phyloP scores from a whole-genome alignment of 2,797 vertebrate genomes.

The Myotis findleyi region DNA sequence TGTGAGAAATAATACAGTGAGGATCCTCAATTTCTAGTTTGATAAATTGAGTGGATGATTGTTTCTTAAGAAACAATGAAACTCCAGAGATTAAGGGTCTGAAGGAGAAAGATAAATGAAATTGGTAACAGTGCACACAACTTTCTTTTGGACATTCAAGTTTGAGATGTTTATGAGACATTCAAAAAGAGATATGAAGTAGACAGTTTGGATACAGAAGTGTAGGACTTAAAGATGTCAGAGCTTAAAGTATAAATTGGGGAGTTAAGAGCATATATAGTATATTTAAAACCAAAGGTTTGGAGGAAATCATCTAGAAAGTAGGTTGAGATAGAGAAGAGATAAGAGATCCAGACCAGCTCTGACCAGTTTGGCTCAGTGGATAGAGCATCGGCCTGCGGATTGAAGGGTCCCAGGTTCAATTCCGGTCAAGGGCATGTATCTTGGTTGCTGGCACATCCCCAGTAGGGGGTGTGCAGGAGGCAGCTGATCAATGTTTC shows the following conservation, averaged over 20 bases:
- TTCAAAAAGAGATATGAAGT: background rate
- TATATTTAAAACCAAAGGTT: constrained; percentile 12
- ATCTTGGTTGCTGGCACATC: too few species aligned
- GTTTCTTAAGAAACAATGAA: constrained; percentile 1
- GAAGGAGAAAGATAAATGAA: background rate
- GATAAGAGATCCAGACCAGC: background rate
- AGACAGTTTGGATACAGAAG: background rate
- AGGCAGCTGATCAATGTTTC: too few species aligned
- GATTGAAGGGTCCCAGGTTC: too few species aligned
- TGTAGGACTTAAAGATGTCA: background rate
- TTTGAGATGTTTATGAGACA: background rate
- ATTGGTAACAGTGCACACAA: background rate
- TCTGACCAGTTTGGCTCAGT: too few species aligned
- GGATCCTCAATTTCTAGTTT: background rate
- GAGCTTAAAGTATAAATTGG: background rate
- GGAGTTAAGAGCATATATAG: background rate
- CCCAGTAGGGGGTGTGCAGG: too few species aligned
- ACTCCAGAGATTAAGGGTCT: background rate
- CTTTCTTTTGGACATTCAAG: background rate
- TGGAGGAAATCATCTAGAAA: background rate
- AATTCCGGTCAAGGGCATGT: too few species aligned
- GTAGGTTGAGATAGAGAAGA: background rate
- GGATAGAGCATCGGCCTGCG: too few species aligned
- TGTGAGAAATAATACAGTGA: background rate
- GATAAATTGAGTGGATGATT: background rate